Conservation (phyloP, 1,140 invertebrate species). For the Anadara kagoshimensis region DNA sequence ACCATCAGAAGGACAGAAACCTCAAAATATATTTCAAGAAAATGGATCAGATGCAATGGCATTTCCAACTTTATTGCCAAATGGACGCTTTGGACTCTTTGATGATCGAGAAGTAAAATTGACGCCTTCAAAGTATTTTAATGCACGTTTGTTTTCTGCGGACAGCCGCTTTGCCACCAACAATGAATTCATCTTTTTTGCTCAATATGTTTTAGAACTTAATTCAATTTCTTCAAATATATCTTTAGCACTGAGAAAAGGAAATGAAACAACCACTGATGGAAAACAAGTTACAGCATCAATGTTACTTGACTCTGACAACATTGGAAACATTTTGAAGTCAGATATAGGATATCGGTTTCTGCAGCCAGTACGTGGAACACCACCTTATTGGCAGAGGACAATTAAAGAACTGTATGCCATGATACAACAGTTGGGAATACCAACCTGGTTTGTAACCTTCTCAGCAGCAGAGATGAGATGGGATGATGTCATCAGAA, state of each 20-base stretch:
- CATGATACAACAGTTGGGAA: slow-evolving; percentile 23
- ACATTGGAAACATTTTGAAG: too few species aligned
- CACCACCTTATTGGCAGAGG: too few species aligned
- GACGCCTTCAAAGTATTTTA: slow-evolving; percentile 18
- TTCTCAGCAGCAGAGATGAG: slow-evolving; percentile 27
- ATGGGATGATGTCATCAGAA: slow-evolving; percentile 28
- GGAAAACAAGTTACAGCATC: too few species aligned
- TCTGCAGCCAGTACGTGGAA: too few species aligned
- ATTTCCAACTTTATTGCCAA: too few species aligned
- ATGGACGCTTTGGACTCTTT: slow-evolving; percentile 15
- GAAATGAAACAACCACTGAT: slow-evolving; percentile 5
- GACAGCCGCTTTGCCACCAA: slow-evolving; percentile 17
- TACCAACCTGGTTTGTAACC: slow-evolving; percentile 31
- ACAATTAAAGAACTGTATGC: slow-evolving; percentile 24
- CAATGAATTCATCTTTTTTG: too few species aligned
- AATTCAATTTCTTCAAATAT: slow-evolving; percentile 9
- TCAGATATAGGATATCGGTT: too few species aligned
- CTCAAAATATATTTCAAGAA: too few species aligned
- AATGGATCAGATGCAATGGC: too few species aligned
- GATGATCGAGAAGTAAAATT: slow-evolving; percentile 14
- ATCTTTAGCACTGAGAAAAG: slow-evolving; percentile 23
- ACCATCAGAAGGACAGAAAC: too few species aligned
- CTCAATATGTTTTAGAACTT: slow-evolving; percentile 21
- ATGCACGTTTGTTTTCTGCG: slow-evolving; percentile 18
- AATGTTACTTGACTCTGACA: too few species aligned